These are phyloP conservation scores for Centrocercus urophasianus DNA, from an alignment of 2,113 vertebrate genomes.

Conservation along the genomic window DNA sequence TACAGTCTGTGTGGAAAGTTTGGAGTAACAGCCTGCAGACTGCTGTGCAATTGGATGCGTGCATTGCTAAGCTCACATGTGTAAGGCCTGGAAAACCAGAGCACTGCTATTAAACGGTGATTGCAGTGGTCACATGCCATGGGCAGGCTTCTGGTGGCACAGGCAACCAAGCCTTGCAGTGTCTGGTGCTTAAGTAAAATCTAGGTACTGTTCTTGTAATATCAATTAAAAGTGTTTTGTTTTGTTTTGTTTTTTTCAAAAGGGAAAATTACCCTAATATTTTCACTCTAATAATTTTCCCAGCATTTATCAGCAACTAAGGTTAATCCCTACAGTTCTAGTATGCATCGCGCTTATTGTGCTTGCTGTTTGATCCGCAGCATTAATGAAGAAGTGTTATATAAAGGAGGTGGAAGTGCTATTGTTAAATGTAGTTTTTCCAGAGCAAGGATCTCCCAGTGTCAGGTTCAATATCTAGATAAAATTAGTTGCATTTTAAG, in stretches of 20 bases:
- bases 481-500: not conserved
- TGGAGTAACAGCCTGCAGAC: not conserved
- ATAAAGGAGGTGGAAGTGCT: not conserved
- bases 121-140: not conserved
- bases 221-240: not conserved
- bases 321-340: not conserved
- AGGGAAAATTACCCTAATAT: not conserved
- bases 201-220: not conserved
- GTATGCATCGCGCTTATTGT: fast-evolving
- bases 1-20: not conserved
- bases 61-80: not conserved
- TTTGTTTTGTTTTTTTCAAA: not conserved
- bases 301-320: not conserved
- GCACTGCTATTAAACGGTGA: not conserved
- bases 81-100: not conserved
- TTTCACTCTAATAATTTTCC: not conserved
- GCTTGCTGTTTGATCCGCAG: not conserved
- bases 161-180: not conserved
- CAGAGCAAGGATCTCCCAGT: not conserved
- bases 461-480: not conserved
- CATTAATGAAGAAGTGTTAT: not conserved
- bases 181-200: not conserved
- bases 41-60: not conserved
- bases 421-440: not conserved
- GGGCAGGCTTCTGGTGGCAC: not conserved